phyloP scores from a whole-genome alignment of 2,888 invertebrate genomes.

The Acholoe squamosa region DNA sequence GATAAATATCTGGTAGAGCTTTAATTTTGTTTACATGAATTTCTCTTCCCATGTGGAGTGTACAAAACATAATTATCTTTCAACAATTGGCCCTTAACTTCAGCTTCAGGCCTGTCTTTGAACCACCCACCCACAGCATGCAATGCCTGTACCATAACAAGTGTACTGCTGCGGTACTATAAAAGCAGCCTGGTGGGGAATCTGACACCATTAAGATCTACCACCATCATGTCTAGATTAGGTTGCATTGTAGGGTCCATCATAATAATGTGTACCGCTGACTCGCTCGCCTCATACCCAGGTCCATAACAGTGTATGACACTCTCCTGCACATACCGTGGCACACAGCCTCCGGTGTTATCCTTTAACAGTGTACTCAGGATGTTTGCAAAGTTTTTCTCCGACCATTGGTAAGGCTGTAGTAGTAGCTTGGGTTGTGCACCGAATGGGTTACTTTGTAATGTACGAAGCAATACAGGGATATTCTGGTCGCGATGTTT shows the following conservation, averaged over 20 bases:
- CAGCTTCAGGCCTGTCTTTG: no score
- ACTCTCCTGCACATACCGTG: constrained; percentile 16
- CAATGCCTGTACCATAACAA: no score
- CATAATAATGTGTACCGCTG: not conserved
- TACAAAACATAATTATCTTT: no score
- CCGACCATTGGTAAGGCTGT: constrained; percentile 22
- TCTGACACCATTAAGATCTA: not conserved
- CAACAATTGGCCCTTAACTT: no score
- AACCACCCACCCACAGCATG: no score
- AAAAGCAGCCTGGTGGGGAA: not conserved
- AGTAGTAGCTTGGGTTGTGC: not conserved
- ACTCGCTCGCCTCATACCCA: not conserved
- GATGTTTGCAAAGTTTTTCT: not conserved
- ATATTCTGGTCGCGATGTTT: not conserved
- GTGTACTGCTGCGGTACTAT: no score
- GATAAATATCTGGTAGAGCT: no score
- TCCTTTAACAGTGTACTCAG: constrained; percentile 31
- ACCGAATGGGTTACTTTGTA: not conserved
- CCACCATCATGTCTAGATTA: not conserved
- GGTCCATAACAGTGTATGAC: not conserved
- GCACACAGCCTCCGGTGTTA: constrained; percentile 26
- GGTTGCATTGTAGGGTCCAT: not conserved
- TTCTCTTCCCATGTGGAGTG: no score
- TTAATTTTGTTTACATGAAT: no score
- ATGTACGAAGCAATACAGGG: not conserved